These are phyloP conservation scores for Cossypha heuglini DNA, from an alignment of 2,797 vertebrate genomes.

Conservation along the genomic window DNA sequence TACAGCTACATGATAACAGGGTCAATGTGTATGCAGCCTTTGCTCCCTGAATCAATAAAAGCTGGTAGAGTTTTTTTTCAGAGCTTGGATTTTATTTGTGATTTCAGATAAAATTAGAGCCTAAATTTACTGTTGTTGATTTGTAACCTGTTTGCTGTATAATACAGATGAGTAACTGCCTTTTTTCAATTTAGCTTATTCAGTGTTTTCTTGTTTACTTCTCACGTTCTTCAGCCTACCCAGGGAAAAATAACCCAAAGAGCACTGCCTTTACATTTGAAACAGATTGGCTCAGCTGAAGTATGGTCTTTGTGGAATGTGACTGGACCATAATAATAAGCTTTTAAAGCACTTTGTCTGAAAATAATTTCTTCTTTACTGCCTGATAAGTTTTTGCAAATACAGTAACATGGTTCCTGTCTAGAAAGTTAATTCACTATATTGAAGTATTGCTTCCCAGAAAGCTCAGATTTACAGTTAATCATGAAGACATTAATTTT, in stretches of 20 bases:
- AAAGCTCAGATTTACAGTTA: neutral
- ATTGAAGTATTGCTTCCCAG: neutral
- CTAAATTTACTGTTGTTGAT: neutral
- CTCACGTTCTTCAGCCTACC: neutral
- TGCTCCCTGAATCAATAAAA: neutral
- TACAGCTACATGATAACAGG: neutral
- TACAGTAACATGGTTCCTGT: neutral
- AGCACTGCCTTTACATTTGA: neutral
- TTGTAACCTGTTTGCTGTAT: neutral
- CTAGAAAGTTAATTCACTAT: neutral
- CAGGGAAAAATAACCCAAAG: neutral
- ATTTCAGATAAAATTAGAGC: neutral
- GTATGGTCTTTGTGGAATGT: neutral
- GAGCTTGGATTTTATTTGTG: neutral
- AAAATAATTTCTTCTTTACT: neutral
- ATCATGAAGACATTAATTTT: neutral
- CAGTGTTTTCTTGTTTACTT: neutral
- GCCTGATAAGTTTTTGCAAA: neutral
- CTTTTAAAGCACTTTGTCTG: neutral
- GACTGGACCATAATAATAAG: neutral
- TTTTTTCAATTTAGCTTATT: neutral
- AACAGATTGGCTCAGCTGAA: neutral
- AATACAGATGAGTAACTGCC: neutral
- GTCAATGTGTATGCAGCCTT: neutral
- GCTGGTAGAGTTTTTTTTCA: neutral